Evolutionary conservation across 2,888 invertebrate genomes (phyloP).

Genomic region (Bellardia pandia): DNA sequence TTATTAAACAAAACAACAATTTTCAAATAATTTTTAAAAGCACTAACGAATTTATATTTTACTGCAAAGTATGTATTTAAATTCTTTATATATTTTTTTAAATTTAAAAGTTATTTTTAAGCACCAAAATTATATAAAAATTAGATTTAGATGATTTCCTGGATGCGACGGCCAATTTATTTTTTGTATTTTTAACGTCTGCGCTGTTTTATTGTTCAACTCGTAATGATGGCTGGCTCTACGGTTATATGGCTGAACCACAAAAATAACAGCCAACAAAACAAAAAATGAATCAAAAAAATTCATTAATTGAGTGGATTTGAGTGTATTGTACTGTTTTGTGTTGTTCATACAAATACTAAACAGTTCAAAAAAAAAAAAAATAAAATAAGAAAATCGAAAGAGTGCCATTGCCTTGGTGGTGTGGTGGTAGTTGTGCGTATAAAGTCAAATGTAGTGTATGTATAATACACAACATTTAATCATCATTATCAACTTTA

Average conservation of each 20-base stretch:
- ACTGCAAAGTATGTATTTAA: background rate
- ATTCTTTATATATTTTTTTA: background rate
- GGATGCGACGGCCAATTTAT: slow-evolving; percentile 40
- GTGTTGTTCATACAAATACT: slow-evolving; percentile 19
- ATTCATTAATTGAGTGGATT: slow-evolving; percentile 64
- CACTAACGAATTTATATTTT: background rate
- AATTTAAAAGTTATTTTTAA: background rate
- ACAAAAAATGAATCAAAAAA: slow-evolving; percentile 55
- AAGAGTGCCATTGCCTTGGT: slow-evolving; percentile 38
- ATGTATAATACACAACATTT: slow-evolving; percentile 68
- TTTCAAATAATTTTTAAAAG: background rate
- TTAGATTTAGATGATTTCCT: slow-evolving; percentile 29
- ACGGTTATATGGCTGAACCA: slow-evolving; percentile 56
- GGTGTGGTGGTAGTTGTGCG: slow-evolving; percentile 16
- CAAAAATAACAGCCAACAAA: slow-evolving; percentile 73
- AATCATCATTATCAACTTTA: slow-evolving; percentile 59
- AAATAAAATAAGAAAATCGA: slow-evolving; percentile 10
- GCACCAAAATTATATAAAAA: background rate
- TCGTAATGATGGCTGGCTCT: slow-evolving; percentile 77
- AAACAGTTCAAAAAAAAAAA: background rate
- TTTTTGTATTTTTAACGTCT: slow-evolving; percentile 76
- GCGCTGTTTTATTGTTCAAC: slow-evolving; percentile 78
- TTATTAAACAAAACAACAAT: background rate
- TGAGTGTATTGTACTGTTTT: slow-evolving; percentile 37
- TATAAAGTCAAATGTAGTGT: slow-evolving; percentile 21